Conservation (phyloP, 2,888 invertebrate species). For the Napeogenes sylphis region DNA sequence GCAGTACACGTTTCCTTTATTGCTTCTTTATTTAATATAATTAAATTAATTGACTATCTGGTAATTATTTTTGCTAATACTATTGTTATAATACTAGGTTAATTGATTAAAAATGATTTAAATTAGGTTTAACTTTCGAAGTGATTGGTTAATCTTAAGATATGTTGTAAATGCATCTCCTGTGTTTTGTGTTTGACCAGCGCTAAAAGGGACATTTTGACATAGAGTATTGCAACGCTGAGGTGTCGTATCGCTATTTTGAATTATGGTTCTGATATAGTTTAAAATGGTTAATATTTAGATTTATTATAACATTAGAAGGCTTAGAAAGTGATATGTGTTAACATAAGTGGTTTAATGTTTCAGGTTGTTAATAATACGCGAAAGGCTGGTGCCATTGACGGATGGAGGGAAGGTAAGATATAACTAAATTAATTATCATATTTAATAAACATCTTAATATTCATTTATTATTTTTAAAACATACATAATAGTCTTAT, state of each 20-base stretch:
- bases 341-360: slow-evolving; percentile 40
- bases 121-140: neutral
- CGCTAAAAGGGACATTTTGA: slow-evolving; percentile 61
- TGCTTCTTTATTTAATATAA: slow-evolving; percentile 10
- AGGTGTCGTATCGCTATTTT: slow-evolving; percentile 21
- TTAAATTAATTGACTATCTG: neutral
- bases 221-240: slow-evolving; percentile 51
- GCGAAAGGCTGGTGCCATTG: slow-evolving; percentile 76
- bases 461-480: no score
- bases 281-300: slow-evolving; percentile 55
- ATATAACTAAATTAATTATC: slow-evolving; percentile 1
- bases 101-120: no score
- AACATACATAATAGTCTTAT: no score
- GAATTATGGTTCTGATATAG: slow-evolving; percentile 19
- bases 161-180: slow-evolving; percentile 37
- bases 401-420: slow-evolving; percentile 76
- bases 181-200: slow-evolving; percentile 56
- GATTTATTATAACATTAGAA: slow-evolving; percentile 29
- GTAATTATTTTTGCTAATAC: no score
- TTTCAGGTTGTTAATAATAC: slow-evolving; percentile 83
- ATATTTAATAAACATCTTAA: neutral
- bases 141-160: slow-evolving; percentile 45
- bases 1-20: slow-evolving; percentile 28
- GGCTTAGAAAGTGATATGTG: slow-evolving; percentile 41
- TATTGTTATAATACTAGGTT: neutral